A percentile compares a stretch with the other conserved stretches of the same genome.
Evolutionary conservation across 2,113 vertebrate species (phyloP).

Genomic region (Gallinago jamesoni): DNA sequence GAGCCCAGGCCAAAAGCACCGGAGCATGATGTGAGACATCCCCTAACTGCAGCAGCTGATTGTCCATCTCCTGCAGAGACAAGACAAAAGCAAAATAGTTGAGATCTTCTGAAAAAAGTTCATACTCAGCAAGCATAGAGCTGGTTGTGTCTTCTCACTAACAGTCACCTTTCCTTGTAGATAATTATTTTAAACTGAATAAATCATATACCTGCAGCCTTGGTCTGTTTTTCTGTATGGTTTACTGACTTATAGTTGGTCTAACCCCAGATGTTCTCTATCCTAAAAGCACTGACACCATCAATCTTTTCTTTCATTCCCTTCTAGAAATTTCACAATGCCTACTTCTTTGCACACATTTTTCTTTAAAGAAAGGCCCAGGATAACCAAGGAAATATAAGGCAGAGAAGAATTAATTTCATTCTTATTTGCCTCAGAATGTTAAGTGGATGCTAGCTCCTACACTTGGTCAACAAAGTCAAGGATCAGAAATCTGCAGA

Average conservation of each 20-base stretch:
- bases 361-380: neutral
- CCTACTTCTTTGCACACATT: neutral
- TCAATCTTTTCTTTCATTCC: neutral
- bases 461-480: neutral
- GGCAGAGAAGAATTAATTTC: neutral
- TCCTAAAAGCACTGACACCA: neutral
- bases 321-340: neutral
- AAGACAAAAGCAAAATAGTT: neutral
- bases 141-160: neutral
- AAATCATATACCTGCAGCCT: neutral
- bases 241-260: neutral
- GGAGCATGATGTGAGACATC: conserved; percentile 91
- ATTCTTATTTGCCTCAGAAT: neutral
- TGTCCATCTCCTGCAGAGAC: conserved; percentile 88
- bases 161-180: neutral
- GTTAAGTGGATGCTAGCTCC: neutral
- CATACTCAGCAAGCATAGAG: neutral
- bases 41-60: conserved; percentile 88
- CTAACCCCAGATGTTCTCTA: neutral
- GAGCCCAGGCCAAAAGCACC: conserved; percentile 92
- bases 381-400: neutral
- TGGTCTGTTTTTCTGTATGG: neutral
- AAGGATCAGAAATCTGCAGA: neutral
- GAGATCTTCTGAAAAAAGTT: neutral
- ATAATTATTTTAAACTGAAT: neutral